phyloP scores from a whole-genome alignment of 92 coral and sea anemone species.

The Epizoanthus illoricatus region DNA sequence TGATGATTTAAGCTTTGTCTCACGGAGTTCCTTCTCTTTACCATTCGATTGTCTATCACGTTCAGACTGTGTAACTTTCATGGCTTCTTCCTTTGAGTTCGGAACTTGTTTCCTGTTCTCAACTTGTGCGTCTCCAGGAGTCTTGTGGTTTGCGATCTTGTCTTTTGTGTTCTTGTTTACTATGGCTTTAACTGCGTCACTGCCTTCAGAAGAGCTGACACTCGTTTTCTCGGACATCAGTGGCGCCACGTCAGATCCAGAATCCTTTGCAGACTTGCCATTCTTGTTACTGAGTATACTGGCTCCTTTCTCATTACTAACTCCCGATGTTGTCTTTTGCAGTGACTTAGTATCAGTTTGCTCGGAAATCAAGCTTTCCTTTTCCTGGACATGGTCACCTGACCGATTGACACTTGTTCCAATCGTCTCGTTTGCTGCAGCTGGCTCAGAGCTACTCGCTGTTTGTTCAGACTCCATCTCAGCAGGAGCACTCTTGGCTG shows the following conservation, averaged over 20 bases:
- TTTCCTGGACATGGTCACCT: neutral
- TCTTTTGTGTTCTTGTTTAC: no score
- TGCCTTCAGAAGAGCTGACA: neutral
- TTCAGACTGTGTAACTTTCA: no score
- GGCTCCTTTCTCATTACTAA: neutral
- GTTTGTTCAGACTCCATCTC: neutral
- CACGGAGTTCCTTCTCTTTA: no score
- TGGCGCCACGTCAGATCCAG: neutral
- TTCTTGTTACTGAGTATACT: no score
- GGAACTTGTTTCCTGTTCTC: no score
- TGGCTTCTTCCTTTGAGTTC: no score
- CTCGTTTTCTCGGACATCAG: neutral
- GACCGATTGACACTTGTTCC: neutral
- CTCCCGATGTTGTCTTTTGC: neutral
- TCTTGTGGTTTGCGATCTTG: no score
- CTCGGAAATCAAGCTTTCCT: neutral
- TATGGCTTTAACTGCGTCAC: neutral
- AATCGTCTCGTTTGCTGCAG: neutral
- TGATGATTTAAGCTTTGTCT: neutral
- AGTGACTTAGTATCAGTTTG: neutral
- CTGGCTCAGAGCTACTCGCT: neutral
- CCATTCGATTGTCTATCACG: no score
- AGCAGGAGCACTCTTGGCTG: neutral
- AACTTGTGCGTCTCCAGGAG: no score
- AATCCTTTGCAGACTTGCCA: neutral